A percentile compares a stretch with the other conserved stretches of the same genome.
Conservation (phyloP, 2,113 vertebrate genomes). For the Rattus norvegicus region GRCr8 NC_086024.1:22008001-22008500, state of each 20-base stretch:
- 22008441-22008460: background rate
- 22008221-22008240: background rate
- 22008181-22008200: slow-evolving; percentile 11
- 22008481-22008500: background rate
- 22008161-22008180: background rate
- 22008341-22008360: background rate
- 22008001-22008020: background rate
- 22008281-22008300: background rate
- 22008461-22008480: background rate
- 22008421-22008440: background rate
- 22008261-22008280: background rate
- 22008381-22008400: background rate
- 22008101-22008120: background rate
- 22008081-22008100: background rate
- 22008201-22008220: background rate
- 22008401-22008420: background rate
- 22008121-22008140: background rate
- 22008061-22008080: background rate
- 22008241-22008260: background rate
- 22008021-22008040: background rate
- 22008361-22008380: background rate
- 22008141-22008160: background rate
- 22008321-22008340: background rate
- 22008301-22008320: background rate
- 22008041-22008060: background rate